Evolutionary conservation across 1,140 invertebrate genomes (phyloP).

Genomic region (Drosophila parvula): DNA sequence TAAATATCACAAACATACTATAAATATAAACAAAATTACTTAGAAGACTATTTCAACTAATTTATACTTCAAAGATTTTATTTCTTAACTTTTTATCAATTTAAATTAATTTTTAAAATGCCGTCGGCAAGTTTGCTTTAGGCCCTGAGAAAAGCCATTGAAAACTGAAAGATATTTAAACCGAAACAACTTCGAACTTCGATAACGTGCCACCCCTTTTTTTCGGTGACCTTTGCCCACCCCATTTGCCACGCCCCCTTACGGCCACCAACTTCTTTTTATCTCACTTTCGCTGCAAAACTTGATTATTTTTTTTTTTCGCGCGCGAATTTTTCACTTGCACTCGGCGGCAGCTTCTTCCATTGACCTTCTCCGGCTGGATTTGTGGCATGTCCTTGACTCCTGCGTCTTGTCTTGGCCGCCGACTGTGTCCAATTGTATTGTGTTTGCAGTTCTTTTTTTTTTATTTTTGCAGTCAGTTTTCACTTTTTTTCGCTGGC

Average conservation of each 20-base stretch:
- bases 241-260: background rate
- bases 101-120: background rate
- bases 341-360: slow-evolving; percentile 54
- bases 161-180: slow-evolving; percentile 8
- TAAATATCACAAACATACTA: no score
- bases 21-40: no score
- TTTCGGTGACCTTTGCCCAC: slow-evolving; percentile 4
- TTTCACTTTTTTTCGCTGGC: slow-evolving; percentile 71
- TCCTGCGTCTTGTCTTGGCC: slow-evolving; percentile 60
- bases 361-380: slow-evolving; percentile 56
- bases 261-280: slow-evolving; percentile 49
- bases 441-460: slow-evolving; percentile 47
- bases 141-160: background rate
- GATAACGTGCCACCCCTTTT: slow-evolving; percentile 10
- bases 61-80: background rate
- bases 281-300: slow-evolving; percentile 71
- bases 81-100: background rate
- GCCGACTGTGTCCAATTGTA: slow-evolving; percentile 55
- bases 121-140: slow-evolving; percentile 32
- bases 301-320: slow-evolving; percentile 70
- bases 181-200: slow-evolving; percentile 24
- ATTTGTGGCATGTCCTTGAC: slow-evolving; percentile 77
- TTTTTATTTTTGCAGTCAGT: slow-evolving; percentile 42
- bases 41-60: background rate
- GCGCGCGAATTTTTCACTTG: slow-evolving; percentile 62